A percentile compares a stretch with the other conserved stretches of the same genome.
These are phyloP conservation scores for Yponomeuta sedellus DNA, from an alignment of 2,888 invertebrate species.

Conservation along the genomic window DNA sequence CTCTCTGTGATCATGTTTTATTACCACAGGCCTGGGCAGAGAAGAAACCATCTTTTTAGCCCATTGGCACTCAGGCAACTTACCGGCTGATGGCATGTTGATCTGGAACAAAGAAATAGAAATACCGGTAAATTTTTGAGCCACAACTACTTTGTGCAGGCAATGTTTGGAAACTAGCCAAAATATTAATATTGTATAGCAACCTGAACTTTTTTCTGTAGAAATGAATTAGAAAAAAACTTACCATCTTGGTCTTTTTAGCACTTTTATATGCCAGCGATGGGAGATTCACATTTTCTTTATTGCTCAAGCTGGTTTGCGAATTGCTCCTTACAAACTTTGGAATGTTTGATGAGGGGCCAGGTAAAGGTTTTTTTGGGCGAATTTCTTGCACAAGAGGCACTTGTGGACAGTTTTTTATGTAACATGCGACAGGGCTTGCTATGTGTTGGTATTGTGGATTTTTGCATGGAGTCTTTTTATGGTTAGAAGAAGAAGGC, in stretches of 20 bases:
- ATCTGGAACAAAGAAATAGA: conserved; percentile 36
- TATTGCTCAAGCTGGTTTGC: conserved; percentile 30
- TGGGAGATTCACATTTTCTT: conserved; percentile 50
- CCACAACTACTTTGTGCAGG: neutral
- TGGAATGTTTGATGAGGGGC: conserved; percentile 41
- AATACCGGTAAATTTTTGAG: neutral
- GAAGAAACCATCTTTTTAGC: conserved; percentile 42
- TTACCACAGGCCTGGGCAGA: conserved; percentile 42
- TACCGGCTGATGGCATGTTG: conserved; percentile 40
- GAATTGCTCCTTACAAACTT: conserved; percentile 34
- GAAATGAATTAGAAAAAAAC: conserved; percentile 16
- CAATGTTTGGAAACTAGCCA: too few species aligned
- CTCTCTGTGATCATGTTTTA: conserved; percentile 50
- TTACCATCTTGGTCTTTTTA: conserved; percentile 53
- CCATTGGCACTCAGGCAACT: conserved; percentile 43
- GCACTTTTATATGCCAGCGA: conserved; percentile 51
- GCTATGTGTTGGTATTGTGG: conserved; percentile 47
- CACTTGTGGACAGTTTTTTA: conserved; percentile 47
- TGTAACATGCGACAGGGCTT: conserved; percentile 60
- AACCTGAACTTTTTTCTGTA: neutral
- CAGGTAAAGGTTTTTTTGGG: conserved; percentile 46
- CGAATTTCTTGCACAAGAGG: conserved; percentile 48
- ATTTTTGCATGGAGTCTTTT: conserved; percentile 36
- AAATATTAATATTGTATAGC: neutral
- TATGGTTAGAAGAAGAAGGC: conserved; percentile 30